Evolutionary conservation across 1,140 invertebrate genomes (phyloP), one percentile per base, ranked within the genome.

Genomic region (Drosophila lacteicornis): DNA sequence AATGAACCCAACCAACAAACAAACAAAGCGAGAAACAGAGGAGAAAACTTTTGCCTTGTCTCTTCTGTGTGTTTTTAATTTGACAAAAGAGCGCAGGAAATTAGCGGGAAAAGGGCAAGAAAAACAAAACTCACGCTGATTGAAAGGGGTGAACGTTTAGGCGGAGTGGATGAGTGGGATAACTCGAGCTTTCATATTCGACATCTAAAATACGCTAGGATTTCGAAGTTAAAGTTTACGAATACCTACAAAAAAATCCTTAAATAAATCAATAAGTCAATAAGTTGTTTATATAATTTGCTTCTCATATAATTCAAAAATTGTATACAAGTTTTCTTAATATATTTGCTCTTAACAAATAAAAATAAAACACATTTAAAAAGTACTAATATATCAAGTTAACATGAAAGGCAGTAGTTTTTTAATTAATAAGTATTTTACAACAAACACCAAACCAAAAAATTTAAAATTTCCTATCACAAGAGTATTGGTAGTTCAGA

Each of bases 1-100:
- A 90, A 90, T 90, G 85, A 90, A 90, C 70, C 68, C 85, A 66
- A 90, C 70, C 75, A 85, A 70, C 83, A 81, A 78, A 75, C 77
- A 80, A 82, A 60, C 53, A 59, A 67, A 70, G 59, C 56, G 60
- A 51, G 50, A 59, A 58, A 58, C 56, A 59, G 50, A 69, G 46
- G 47, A 40, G 61, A 68, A 79, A 86, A 79, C 58, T 75, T 86
- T 66, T 75, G 56, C 55, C 49, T 74, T 68, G 47, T 70, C 78
- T 69, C 36, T 33, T 46, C 47, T 46, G 63, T 73, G 69, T 73
- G 70, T 80, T 88, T 87, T 88, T 87, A 87, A 87, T 87, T 88
- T 88, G 84, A 79, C 85, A 90, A 90, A 90, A 79, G 75, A 75
- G 67, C 60, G 77, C 45, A 65, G 80, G 82, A 90, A 90, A 90